Evolutionary conservation across 2,797 vertebrate species (phyloP), one percentile per base, ranked within the genome.

Genomic region (Pangasius larnaudii): DNA sequence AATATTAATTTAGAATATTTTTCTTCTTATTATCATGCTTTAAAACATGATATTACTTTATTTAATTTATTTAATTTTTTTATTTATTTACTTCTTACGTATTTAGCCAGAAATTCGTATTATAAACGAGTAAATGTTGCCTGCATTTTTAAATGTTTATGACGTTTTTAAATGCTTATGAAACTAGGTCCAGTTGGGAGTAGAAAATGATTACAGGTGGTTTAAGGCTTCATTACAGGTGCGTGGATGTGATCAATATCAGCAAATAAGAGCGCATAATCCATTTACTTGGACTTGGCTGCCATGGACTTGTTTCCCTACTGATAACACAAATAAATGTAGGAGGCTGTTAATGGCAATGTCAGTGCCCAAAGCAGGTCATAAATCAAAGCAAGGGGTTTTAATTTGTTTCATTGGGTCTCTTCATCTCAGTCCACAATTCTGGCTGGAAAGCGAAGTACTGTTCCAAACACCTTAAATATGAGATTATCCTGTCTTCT

Each of bases 331-430:
- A 92, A 90, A 88, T 91, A 90, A 88, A 91, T 89, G 89, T 90
- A 91, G 84, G 86, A 88, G 67, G 72, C 87, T 74, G 86, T 89
- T 86, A 90, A 91, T 91, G 85, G 84, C 77, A 90, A 85, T 88
- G 92, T 91, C 91, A 90, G 80, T 80, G 85, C 88, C 83, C 77
- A 87, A 87, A 92, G 90, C 87, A 75, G 88, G 89, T 89, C 90
- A 92, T 93, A 92, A 92, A 93, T 93, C 92, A 93, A 91, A 88
- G 85, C 85, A 80, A 65, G 74, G 33, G 86, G 72, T 90, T 91
- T 93, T 92, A 92, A 92, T 92, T 92, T 89, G 88, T 77, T 86
- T 90, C 86, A 89, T 71, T 90, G 72, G 85, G 53, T 90, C 86
- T 89, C 86, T 89, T 86, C 88, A 87, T 92, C 87, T 91, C 74